Base-by-base conservation (phyloP, 2,113 vertebrate genomes). In the Pungitius pungitius region DNA sequence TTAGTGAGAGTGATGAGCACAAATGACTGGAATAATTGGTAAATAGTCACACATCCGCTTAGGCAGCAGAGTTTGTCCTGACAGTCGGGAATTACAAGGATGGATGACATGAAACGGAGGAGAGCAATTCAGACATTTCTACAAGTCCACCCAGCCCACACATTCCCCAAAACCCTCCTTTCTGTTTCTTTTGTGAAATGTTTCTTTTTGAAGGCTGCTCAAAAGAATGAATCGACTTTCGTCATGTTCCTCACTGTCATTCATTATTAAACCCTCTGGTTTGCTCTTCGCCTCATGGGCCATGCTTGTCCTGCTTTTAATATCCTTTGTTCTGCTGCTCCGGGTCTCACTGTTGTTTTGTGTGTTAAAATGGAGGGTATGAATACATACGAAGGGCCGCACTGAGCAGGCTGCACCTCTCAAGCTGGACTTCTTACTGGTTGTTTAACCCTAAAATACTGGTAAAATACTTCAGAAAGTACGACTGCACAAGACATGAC, bases 21-120 rank as follows among this genome's bases (percentile, higher is more conserved):
- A 89, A 92, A 87, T 82, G 75, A 89, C 73, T 80, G 77, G 73
- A 90, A 86, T 90, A 89, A 87, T 86, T 90, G 82, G 69, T 71
- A 74, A 71, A 88, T 54, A 80, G 77, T 82, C 88, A 84, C 80
- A 80, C 84, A 65, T 85, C 52, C 62, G 58, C 83, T 84, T 77
- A 78, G 78, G 82, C 63, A 47, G 56, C 70, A n/a, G 73, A 26
- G 76, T 72, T 67, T 18, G 75, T 42, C 40, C 65, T 66, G 83
- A 85, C 83, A 87, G 88, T 75, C 67, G 81, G 72, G 81, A 84
- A 88, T 83, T 83, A 83, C 81, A 83, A 80, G 72, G 77, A 58
- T 54, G 82, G 77, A 70, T 80, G 83, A 81, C 57, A 57, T 2
- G 14, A 56, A 66, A 45, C 12, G 15, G 51, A 66, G 56, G 52